Evolutionary conservation across 2,113 vertebrate species (phyloP), one percentile per base, ranked within the genome.

Genomic region (Choloepus hoffmanni): DNA sequence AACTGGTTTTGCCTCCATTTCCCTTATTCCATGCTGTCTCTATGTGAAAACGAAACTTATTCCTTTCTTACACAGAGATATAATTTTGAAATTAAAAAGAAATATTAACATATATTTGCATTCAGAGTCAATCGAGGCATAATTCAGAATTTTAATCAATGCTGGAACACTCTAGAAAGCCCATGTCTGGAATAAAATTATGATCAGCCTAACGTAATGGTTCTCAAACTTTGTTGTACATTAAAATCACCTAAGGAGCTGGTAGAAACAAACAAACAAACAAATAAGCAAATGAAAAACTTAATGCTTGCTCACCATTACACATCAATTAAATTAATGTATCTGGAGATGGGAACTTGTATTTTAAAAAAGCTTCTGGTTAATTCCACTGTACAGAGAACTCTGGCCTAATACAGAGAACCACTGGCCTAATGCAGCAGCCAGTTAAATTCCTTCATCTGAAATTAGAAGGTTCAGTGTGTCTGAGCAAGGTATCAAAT

Each of bases 81-180:
- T 92, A 85, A 67, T 91, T 88, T 85, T 93, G 55, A 86, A 94
- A 87, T 62, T 23, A 43, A 89, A 76, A 91, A 62, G 24, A 87
- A 95, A 96, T 72, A 85, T 87, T 94, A 95, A 36, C 28, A 2
- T 70, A 55, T 92, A 24, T 68, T 95, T 95, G 65, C 78, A 70
- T 85, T 60, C n/a, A 50, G 13, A 60, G 16, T 96, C 79, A 86
- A 93, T 84, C 36, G 28, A 96, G 50, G 40, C 73, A 83, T 83
- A 95, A 68, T 63, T 95, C 55, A 92, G 36, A 92, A 73, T 48
- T 92, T 93, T 81, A 73, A 43, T 58, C 36, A 87, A 18, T 76
- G 6, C 24, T 76, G 68, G 2, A 40, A 85, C 14, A 67, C 13
- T 85, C 63, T 62, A 86, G 62, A 89, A 67, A 81, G 5, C 40